Base-by-base conservation (phyloP, 37 sponge, comb jelly and placozoan genomes). In the Eunapius fragilis region DNA sequence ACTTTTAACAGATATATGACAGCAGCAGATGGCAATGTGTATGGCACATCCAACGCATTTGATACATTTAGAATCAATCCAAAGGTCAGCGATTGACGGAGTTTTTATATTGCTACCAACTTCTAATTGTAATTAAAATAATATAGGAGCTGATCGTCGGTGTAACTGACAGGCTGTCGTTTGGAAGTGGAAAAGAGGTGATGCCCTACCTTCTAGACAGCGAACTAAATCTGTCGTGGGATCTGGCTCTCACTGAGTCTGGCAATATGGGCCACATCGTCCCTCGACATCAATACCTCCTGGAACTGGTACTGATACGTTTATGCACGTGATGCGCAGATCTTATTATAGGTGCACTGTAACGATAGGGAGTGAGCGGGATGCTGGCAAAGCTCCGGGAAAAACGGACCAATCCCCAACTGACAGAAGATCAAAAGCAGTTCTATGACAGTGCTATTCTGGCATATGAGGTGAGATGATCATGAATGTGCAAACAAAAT, bases 241-340 rank as follows among this genome's bases (percentile, higher is more conserved):
- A 37, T 68, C 70, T 87, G 13, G 81, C 69, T 23, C 81, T 87
- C 2, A 73, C 87, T 38, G 87, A 87, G 75, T 74, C 30, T 58
- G 87, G 87, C 2, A 87, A 87, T 81, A 87, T 87, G 87, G 87
- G 87, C 9, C 87, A 87, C 75, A 87, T 87, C 74, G 87, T 87
- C 0, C 87, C 87, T 74, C 75, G 47, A 11, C 87, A 82, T 71
- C 38, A n/a, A 25, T 38, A 71, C 45, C 9, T 82, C 3, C 41
- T 82, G 47, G 68, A 79, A 26, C 48, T 50, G 49, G 80, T 79
- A 79, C 19, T 31, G 12, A 0, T 2, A 79, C 3, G 36, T 36
- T 0, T 10, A 36, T 26, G 35, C 14, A 58, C 14, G 58, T 11
- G 1, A 58, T 11, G 58, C 6, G 6, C 47, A 0, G 36, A 36